Percentiles rank a stretch among this genome's conserved stretches.
Evolutionary conservation across 2,888 invertebrate genomes (phyloP).

Genomic region (Sphecodes monilicornis): DNA sequence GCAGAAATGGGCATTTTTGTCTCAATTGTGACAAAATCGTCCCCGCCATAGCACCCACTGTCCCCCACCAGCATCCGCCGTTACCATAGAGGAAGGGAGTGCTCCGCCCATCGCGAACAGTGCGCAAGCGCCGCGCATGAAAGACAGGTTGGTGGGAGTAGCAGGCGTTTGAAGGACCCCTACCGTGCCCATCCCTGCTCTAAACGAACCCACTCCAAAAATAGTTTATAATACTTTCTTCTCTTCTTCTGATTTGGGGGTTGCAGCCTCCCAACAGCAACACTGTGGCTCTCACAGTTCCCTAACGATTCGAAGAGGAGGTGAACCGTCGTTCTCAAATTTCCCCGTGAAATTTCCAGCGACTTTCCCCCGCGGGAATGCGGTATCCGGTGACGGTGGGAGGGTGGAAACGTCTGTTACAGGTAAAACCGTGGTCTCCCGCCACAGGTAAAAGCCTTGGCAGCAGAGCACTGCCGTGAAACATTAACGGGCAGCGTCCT

Average conservation of each 20-base stretch:
- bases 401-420: slow-evolving; percentile 21
- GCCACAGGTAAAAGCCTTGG: background rate
- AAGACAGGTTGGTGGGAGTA: no score
- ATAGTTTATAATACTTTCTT: no score
- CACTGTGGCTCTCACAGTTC: background rate
- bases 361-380: slow-evolving; percentile 10
- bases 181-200: no score
- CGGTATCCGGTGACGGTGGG: slow-evolving; percentile 22
- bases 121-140: no score
- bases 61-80: no score
- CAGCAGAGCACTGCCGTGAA: slow-evolving; percentile 33
- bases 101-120: no score
- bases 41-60: no score
- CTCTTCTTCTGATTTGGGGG: background rate
- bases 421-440: background rate
- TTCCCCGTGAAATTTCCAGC: slow-evolving; percentile 2
- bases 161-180: no score
- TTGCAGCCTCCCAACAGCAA: background rate
- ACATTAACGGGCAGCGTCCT: slow-evolving; percentile 44
- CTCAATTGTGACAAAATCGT: no score
- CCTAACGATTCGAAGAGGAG: background rate
- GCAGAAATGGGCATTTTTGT: no score
- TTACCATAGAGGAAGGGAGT: no score
- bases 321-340: slow-evolving; percentile 8
- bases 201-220: no score